Evolutionary conservation across 2,888 invertebrate genomes (phyloP).

Genomic region (Adelognathus sp.): DNA sequence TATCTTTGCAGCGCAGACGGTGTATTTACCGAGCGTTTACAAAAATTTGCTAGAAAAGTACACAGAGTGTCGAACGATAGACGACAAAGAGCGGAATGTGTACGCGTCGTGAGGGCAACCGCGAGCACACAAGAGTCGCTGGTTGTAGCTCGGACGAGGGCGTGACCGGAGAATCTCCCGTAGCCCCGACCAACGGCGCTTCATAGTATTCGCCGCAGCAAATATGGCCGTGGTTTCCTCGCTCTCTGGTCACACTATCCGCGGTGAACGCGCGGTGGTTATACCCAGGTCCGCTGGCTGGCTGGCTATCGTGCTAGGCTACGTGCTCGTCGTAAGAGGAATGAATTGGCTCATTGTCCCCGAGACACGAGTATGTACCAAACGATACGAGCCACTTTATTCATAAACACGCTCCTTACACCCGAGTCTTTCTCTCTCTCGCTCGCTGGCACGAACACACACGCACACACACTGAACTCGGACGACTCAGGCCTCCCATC

Average conservation of each 20-base stretch:
- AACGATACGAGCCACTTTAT: constrained; percentile 61
- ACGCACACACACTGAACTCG: no score
- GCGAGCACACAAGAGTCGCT: constrained; percentile 19
- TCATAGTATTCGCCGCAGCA: constrained; percentile 50
- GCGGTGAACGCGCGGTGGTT: constrained; percentile 3
- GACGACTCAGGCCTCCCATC: constrained; percentile 38
- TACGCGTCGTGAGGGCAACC: constrained; percentile 5
- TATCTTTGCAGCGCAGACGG: neutral
- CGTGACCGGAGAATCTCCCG: constrained; percentile 57
- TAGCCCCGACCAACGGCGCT: constrained; percentile 55
- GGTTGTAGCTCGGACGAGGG: constrained; percentile 41
- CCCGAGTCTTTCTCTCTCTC: constrained; percentile 16
- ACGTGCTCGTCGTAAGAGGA: constrained; percentile 44
- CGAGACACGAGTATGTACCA: constrained; percentile 54
- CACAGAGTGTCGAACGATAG: neutral
- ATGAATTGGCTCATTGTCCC: constrained; percentile 61
- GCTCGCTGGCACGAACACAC: no score
- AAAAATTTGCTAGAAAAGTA: constrained; percentile 18
- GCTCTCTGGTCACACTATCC: constrained; percentile 37
- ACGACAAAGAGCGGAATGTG: neutral
- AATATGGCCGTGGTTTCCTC: constrained; percentile 50
- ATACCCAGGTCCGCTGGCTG: no score
- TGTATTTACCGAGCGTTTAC: neutral
- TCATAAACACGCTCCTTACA: constrained; percentile 61
- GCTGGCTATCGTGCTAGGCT: constrained; percentile 4